These are phyloP conservation scores for Trichosurus vulpecula DNA, from an alignment of 2,797 vertebrate genomes.

Conservation along the genomic window DNA sequence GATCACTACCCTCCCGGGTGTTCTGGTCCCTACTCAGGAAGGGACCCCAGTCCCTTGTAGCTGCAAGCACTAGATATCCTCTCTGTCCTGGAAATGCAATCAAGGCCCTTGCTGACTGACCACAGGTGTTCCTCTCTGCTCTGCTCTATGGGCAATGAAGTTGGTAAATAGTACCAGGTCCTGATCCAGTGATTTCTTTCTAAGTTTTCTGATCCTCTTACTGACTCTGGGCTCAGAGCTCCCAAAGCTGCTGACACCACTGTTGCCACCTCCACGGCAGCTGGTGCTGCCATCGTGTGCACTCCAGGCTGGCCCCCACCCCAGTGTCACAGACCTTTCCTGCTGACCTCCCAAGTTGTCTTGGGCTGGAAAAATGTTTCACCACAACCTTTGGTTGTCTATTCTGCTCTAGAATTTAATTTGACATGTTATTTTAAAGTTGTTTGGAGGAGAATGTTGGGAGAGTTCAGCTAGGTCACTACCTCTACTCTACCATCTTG, in stretches of 20 bases:
- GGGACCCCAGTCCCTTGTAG: no score
- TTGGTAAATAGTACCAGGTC: not conserved
- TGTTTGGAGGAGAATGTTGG: not conserved
- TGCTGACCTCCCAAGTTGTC: not conserved
- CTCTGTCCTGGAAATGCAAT: no score
- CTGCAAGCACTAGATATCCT: no score
- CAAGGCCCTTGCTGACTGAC: no score
- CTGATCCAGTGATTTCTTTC: not conserved
- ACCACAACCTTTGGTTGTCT: no score
- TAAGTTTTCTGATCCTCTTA: not conserved
- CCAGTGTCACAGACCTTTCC: not conserved
- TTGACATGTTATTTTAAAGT: not conserved
- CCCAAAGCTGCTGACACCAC: not conserved
- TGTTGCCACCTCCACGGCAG: not conserved
- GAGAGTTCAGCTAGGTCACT: not conserved
- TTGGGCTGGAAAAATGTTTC: no score
- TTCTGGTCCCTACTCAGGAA: no score
- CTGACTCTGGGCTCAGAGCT: not conserved
- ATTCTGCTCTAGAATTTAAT: not conserved
- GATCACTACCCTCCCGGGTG: no score
- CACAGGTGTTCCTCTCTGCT: not conserved
- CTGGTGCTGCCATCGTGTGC: not conserved
- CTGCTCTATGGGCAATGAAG: not conserved
- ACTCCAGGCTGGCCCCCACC: not conserved
- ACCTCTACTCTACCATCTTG: not conserved